Conservation (phyloP, 2,888 invertebrate genomes). For the Nomada fucata region DNA sequence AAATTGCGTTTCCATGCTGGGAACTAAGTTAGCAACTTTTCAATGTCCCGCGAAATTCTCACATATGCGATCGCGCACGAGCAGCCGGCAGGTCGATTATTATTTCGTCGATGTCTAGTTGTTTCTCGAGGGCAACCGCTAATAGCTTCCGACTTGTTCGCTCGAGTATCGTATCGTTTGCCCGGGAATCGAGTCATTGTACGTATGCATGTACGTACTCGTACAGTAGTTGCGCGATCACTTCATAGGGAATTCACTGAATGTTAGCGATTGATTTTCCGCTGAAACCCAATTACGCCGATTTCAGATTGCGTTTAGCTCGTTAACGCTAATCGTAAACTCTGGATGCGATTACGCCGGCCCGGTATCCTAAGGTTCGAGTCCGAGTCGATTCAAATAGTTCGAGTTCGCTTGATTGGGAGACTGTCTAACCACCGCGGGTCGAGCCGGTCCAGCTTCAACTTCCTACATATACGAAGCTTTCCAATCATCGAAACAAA, state of each 20-base stretch:
- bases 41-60: conserved; percentile 27
- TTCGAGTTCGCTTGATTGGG: neutral
- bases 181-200: neutral
- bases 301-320: neutral
- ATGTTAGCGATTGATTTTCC: neutral
- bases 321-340: conserved; percentile 1
- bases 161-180: neutral
- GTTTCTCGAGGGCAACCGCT: conserved; percentile 19
- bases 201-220: neutral
- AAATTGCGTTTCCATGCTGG: conserved; percentile 12
- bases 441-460: neutral
- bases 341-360: neutral
- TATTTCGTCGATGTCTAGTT: conserved; percentile 39
- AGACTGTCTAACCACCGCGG: neutral
- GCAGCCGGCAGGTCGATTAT: conserved; percentile 11
- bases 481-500: conserved; percentile 11
- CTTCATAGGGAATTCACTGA: neutral
- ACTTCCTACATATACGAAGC: neutral
- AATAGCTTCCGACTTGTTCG: conserved; percentile 12
- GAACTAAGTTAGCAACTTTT: conserved; percentile 42
- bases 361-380: neutral
- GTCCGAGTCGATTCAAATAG: neutral
- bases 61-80: conserved; percentile 7
- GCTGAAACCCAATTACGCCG: neutral
- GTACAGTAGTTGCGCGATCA: neutral